A percentile compares a stretch with the other conserved stretches of the same genome.
Conservation (phyloP, 2,888 invertebrate genomes). For the Tipula lateralis region DNA sequence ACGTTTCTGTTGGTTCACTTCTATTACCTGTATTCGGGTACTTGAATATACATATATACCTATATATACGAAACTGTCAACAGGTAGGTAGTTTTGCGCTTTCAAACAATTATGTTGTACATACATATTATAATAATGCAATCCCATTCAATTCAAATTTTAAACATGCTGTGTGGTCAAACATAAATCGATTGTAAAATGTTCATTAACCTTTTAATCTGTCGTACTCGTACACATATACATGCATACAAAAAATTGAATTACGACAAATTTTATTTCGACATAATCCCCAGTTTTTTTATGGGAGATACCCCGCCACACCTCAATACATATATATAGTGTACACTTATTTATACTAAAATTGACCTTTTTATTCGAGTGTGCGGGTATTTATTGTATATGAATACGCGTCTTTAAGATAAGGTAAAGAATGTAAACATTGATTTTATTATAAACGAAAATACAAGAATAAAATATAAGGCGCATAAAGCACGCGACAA, state of each 20-base stretch:
- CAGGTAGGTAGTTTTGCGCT: background rate
- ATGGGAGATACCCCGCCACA: background rate
- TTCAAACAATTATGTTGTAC: background rate
- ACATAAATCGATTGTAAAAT: background rate
- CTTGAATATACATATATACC: background rate
- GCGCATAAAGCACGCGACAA: background rate
- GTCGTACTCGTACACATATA: background rate
- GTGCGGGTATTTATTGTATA: background rate
- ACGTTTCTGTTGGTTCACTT: background rate
- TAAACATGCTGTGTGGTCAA: background rate
- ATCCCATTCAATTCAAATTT: background rate
- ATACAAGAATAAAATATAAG: background rate
- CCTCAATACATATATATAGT: background rate
- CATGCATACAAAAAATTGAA: background rate
- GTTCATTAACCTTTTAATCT: constrained; percentile 24
- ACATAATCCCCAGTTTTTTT: background rate
- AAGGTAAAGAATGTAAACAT: constrained; percentile 4
- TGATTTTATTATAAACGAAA: background rate
- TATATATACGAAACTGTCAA: background rate
- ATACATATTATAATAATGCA: background rate
- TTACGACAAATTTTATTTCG: background rate
- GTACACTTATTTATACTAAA: background rate
- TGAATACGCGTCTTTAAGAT: background rate
- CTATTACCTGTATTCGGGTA: background rate
- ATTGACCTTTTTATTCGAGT: background rate